These are phyloP conservation scores for Anas platyrhynchos DNA, from an alignment of 2,113 vertebrate genomes.

Conservation along the genomic window DNA sequence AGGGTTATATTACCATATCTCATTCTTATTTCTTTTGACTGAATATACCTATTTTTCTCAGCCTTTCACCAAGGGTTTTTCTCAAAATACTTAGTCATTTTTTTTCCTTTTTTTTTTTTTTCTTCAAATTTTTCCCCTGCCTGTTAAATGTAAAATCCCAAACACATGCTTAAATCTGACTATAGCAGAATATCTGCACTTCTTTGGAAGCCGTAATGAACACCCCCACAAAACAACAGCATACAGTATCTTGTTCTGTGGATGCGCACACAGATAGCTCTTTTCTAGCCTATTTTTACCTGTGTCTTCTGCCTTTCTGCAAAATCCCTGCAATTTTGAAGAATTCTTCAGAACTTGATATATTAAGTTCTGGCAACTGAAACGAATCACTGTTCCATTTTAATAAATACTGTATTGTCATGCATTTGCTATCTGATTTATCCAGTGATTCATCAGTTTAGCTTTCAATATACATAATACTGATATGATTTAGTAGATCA, in stretches of 20 bases:
- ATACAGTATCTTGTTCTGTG: not conserved
- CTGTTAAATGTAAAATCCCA: not conserved
- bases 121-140: not conserved
- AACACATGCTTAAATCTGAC: not conserved
- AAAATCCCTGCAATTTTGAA: not conserved
- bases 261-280: not conserved
- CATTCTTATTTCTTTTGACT: not conserved
- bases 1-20: not conserved
- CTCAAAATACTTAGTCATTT: not conserved
- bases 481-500: conserved; percentile 51
- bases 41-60: not conserved
- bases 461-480: conserved; percentile 44
- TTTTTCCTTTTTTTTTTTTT: not conserved
- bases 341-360: not conserved
- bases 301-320: not conserved
- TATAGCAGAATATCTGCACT: not conserved
- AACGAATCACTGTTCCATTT: conserved; percentile 8
- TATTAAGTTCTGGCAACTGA: conserved; percentile 25
- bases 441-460: conserved; percentile 45
- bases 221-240: not conserved
- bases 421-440: conserved; percentile 46
- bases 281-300: not conserved
- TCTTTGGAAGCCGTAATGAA: not conserved
- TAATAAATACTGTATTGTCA: conserved; percentile 54
- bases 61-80: not conserved